Conservation (phyloP, 2,797 vertebrate genomes). For the Sphaeramia orbicularis region DNA sequence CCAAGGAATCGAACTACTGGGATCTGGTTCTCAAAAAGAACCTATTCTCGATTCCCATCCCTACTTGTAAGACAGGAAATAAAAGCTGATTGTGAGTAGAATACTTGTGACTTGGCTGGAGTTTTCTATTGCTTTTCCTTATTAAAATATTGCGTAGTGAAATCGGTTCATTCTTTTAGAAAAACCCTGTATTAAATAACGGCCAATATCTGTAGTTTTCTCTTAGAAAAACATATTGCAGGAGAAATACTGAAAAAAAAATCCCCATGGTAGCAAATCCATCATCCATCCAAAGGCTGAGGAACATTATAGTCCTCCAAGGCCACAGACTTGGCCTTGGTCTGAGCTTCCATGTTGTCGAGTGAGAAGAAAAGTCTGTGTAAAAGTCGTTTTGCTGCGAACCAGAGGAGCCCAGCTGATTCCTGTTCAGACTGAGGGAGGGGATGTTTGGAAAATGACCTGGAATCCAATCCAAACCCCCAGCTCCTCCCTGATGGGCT, state of each 20-base stretch:
- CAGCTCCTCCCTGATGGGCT: slow-evolving; percentile 48
- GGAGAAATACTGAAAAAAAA: slow-evolving; percentile 6
- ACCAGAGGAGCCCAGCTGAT: slow-evolving; percentile 28
- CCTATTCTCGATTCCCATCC: no score
- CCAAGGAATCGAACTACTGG: no score
- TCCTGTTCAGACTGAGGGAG: slow-evolving; percentile 34
- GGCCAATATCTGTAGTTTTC: neutral
- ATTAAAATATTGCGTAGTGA: no score
- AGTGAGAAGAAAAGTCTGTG: slow-evolving; percentile 41
- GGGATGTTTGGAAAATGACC: slow-evolving; percentile 52
- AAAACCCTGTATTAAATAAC: no score
- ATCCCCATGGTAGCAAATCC: neutral
- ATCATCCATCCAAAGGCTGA: slow-evolving; percentile 15
- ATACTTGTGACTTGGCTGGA: no score
- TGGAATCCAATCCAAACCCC: slow-evolving; percentile 51
- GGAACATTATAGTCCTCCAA: slow-evolving; percentile 7
- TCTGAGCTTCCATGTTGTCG: slow-evolving; percentile 18
- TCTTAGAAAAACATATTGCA: slow-evolving; percentile 2
- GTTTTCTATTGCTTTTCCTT: no score
- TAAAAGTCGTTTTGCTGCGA: slow-evolving; percentile 21
- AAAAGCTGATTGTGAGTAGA: no score
- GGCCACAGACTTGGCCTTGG: slow-evolving; percentile 36
- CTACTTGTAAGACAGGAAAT: no score
- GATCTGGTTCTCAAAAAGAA: no score
- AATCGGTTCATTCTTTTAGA: no score